These are phyloP conservation scores for Gephyroberyx darwinii DNA, from an alignment of 2,797 vertebrate genomes.

Conservation along the genomic window DNA sequence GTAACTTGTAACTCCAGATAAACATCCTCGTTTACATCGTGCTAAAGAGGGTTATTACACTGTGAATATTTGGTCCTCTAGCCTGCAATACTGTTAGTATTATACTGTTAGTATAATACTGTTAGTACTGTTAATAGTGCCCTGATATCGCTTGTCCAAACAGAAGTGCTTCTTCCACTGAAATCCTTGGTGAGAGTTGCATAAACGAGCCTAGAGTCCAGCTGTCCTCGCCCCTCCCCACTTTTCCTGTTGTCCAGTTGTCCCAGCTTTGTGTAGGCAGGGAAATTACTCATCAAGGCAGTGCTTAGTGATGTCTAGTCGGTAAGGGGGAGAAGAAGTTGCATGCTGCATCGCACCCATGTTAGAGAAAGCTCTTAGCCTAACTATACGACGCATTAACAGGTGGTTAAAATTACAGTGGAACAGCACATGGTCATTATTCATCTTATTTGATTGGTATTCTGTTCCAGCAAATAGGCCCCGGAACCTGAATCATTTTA, in stretches of 20 bases:
- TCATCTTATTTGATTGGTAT: too few relatives aligned
- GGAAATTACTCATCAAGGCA: too few relatives aligned
- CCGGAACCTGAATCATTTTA: too few relatives aligned
- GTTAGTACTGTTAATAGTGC: not conserved
- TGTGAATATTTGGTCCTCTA: not conserved
- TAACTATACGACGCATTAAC: too few relatives aligned
- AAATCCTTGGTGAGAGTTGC: not conserved
- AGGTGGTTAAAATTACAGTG: too few relatives aligned
- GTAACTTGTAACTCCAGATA: not conserved
- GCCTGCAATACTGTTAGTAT: not conserved
- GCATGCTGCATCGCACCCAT: too few relatives aligned
- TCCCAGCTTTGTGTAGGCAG: not conserved
- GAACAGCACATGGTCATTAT: too few relatives aligned
- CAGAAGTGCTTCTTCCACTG: not conserved
- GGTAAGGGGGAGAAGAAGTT: too few relatives aligned
- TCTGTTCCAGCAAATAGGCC: too few relatives aligned
- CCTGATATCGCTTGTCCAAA: not conserved
- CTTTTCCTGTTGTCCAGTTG: constrained; percentile 20
- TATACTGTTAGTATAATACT: too few relatives aligned
- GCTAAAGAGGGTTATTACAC: not conserved
- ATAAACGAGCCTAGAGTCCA: not conserved
- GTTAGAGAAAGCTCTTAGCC: too few relatives aligned
- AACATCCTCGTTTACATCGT: not conserved
- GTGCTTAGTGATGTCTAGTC: too few relatives aligned
- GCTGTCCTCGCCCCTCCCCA: constrained; percentile 5